Conservation (phyloP, 2,888 invertebrate species). For the Caenorhabditis afra region DNA sequence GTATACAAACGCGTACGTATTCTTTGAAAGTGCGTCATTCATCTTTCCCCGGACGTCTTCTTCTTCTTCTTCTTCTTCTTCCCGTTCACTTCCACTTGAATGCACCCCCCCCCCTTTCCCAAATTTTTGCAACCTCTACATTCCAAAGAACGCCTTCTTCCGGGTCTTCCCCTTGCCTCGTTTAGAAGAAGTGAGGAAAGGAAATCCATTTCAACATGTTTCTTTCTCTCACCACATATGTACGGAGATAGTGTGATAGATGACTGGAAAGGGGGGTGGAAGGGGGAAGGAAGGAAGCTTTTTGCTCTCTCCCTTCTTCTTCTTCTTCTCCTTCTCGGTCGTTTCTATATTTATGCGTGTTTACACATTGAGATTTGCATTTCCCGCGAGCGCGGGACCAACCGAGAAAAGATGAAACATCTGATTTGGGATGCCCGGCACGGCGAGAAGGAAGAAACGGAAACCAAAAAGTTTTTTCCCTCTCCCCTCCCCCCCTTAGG, state of each 20-base stretch:
- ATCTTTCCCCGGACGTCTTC: neutral
- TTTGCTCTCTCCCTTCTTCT: neutral
- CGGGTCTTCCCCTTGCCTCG: too few species aligned
- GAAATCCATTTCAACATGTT: conserved; percentile 17
- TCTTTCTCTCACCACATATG: conserved; percentile 31
- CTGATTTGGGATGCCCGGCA: conserved; percentile 18
- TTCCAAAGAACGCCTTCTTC: conserved; percentile 2
- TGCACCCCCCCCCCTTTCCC: neutral
- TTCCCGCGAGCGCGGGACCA: conserved; percentile 3
- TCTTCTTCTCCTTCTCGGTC: too few species aligned
- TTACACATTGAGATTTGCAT: conserved; percentile 28
- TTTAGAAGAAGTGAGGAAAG: neutral
- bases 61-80: neutral
- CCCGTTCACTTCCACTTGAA: neutral
- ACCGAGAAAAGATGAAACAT: conserved; percentile 48
- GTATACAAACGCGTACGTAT: neutral
- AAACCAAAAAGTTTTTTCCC: conserved; percentile 43
- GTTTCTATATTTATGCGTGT: conserved; percentile 23
- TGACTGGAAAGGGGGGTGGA: neutral
- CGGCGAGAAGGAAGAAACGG: neutral
- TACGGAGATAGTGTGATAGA: conserved; percentile 16
- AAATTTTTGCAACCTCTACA: conserved; percentile 7
- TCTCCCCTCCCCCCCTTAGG: too few species aligned
- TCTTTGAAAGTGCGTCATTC: conserved; percentile 28
- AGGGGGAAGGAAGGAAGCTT: neutral